Conservation (phyloP, 2,797 vertebrate genomes). For the Gymnocypris eckloni region DNA sequence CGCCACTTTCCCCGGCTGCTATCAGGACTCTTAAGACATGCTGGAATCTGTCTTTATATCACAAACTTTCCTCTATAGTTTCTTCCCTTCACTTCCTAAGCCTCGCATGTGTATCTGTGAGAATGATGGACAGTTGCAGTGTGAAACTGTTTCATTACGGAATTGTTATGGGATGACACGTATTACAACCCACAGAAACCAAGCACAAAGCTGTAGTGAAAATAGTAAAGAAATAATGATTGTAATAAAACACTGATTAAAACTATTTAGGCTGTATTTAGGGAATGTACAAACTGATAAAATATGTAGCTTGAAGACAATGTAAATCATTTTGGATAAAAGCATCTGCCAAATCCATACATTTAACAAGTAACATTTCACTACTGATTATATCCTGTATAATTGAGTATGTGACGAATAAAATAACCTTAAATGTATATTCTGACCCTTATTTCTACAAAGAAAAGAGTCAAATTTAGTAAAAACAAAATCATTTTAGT, state of each 20-base stretch:
- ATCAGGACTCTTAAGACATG: background rate
- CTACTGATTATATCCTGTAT: too few species aligned
- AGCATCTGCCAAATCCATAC: background rate
- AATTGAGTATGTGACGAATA: too few species aligned
- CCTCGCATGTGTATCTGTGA: background rate
- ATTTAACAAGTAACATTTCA: too few species aligned
- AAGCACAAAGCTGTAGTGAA: background rate
- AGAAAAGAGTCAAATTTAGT: too few species aligned
- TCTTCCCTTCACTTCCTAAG: background rate
- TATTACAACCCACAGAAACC: conserved; percentile 4
- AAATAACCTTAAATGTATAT: background rate
- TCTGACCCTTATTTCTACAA: too few species aligned
- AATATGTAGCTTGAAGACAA: background rate
- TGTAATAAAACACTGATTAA: background rate
- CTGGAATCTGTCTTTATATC: conserved; percentile 4
- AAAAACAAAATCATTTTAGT: background rate
- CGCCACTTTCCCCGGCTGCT: background rate
- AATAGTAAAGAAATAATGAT: background rate
- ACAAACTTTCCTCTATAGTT: background rate
- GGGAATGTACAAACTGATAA: background rate
- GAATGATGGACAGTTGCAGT: background rate
- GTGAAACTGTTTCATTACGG: background rate
- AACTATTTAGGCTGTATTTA: background rate
- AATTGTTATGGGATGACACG: background rate
- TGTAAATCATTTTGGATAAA: background rate